These are phyloP conservation scores for Aphidius ervi DNA, from an alignment of 1,140 invertebrate species.

Conservation along the genomic window DNA sequence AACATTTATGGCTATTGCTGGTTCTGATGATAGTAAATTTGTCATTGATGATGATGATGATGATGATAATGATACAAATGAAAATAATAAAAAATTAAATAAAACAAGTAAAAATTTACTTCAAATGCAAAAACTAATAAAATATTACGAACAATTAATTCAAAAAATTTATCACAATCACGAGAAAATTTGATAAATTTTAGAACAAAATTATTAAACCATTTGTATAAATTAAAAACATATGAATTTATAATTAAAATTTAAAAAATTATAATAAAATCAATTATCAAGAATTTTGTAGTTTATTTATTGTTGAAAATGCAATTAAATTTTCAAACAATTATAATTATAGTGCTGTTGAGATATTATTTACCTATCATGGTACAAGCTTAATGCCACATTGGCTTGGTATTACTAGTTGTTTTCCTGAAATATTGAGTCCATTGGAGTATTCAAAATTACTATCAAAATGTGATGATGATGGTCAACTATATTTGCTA, in stretches of 20 bases:
- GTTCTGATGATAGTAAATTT: conserved; percentile 44
- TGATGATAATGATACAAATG: conserved; percentile 18
- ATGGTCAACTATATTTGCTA: conserved; percentile 53
- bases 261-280: conserved; percentile 51
- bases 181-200: conserved; percentile 60
- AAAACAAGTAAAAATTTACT: conserved; percentile 31
- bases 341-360: conserved; percentile 59
- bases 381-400: conserved; percentile 61
- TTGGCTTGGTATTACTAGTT: conserved; percentile 68
- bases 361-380: conserved; percentile 69
- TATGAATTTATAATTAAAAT: conserved; percentile 55
- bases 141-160: conserved; percentile 38
- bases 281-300: conserved; percentile 61
- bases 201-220: conserved; percentile 59
- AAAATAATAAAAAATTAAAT: conserved; percentile 17
- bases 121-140: conserved; percentile 37
- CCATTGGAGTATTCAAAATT: conserved; percentile 66
- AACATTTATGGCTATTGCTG: conserved; percentile 55
- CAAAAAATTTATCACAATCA: conserved; percentile 51
- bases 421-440: conserved; percentile 72
- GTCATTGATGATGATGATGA: conserved; percentile 32
- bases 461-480: conserved; percentile 58
- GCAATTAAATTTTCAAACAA: conserved; percentile 58
- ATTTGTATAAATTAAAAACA: conserved; percentile 62
- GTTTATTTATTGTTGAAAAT: conserved; percentile 56